Conservation (phyloP, 92 coral and sea anemone genomes). For the Anthopleura xanthogrammica region DNA sequence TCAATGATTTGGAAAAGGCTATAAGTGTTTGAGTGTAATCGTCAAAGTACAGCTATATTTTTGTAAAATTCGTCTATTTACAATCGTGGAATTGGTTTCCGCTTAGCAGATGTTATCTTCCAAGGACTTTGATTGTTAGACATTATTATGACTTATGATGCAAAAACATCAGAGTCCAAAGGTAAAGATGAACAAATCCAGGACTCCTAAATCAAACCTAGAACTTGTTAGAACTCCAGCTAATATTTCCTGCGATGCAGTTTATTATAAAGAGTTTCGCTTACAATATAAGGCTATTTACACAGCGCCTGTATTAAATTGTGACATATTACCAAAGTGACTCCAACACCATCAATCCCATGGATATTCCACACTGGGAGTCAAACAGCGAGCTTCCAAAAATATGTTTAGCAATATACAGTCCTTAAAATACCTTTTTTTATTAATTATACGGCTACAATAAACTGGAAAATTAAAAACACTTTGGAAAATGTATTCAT, state of each 20-base stretch:
- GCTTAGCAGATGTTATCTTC: slow-evolving; percentile 1
- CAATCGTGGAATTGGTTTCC: background rate
- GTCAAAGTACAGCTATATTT: background rate
- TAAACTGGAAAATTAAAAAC: background rate
- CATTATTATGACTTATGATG: background rate
- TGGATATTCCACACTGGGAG: background rate
- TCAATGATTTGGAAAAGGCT: background rate
- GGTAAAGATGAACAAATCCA: background rate
- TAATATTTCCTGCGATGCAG: too few species aligned
- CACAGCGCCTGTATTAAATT: background rate
- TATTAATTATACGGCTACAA: background rate
- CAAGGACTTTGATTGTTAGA: background rate
- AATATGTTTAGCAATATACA: background rate
- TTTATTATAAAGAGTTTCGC: background rate
- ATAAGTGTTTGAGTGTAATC: background rate
- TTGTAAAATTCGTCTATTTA: background rate
- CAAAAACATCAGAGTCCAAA: background rate
- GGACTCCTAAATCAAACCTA: background rate
- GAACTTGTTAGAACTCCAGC: background rate
- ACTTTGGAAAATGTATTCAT: background rate
- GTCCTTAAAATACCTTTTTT: background rate
- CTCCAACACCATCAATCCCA: background rate
- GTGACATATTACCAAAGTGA: background rate
- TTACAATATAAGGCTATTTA: background rate
- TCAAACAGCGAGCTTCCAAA: background rate